Conservation (phyloP, 2,888 invertebrate genomes). For the Platerodrilus igneus region DNA sequence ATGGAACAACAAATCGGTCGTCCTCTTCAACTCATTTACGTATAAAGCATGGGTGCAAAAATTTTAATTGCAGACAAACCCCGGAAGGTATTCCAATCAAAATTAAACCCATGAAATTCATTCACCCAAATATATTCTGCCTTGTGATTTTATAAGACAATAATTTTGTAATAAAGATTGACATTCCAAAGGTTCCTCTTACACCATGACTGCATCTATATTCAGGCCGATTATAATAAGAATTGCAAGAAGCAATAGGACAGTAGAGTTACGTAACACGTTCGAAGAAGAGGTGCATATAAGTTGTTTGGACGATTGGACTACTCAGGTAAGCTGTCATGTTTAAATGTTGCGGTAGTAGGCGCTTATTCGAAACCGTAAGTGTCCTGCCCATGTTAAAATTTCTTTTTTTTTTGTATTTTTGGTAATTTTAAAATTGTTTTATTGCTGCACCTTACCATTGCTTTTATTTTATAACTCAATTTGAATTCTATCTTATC, state of each 20-base stretch:
- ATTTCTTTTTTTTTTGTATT: constrained; percentile 26
- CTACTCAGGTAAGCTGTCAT: constrained; percentile 34
- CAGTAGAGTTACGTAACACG: constrained; percentile 11
- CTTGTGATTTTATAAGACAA: no score
- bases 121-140: no score
- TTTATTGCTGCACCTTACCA: no score
- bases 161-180: constrained; percentile 24
- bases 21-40: no score
- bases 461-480: constrained; percentile 18
- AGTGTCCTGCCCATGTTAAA: constrained; percentile 28
- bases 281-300: constrained; percentile 14
- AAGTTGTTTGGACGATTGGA: constrained; percentile 27
- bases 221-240: constrained; percentile 31
- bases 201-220: constrained; percentile 30
- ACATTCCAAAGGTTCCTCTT: constrained; percentile 32
- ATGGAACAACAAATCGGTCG: no score
- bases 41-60: no score
- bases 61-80: no score
- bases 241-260: constrained; percentile 25
- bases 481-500: constrained; percentile 15
- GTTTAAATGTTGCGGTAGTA: constrained; percentile 31
- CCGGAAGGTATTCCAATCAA: no score
- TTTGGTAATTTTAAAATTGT: constrained; percentile 23
- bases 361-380: constrained; percentile 27
- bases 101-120: no score